Percentiles rank a stretch among this genome's conserved stretches.
These are phyloP conservation scores for Enteromius thamalakanensis DNA, from an alignment of 2,797 vertebrate genomes.

Conservation along the genomic window DNA sequence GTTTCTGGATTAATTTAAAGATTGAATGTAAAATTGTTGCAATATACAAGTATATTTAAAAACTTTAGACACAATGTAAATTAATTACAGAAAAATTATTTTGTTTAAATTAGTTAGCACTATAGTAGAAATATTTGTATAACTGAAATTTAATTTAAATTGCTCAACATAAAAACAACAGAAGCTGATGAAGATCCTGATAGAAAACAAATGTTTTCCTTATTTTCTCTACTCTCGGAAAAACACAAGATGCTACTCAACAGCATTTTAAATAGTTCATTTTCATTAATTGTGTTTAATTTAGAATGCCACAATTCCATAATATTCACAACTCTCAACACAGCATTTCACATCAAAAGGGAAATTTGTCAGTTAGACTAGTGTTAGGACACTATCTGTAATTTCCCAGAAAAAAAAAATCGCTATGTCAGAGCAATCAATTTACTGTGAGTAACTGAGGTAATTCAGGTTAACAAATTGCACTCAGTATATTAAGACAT, in stretches of 20 bases:
- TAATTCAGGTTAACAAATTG: slow-evolving; percentile 4
- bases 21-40: neutral
- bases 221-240: neutral
- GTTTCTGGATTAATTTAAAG: neutral
- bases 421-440: neutral
- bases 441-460: neutral
- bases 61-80: neutral
- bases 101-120: neutral
- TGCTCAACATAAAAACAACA: neutral
- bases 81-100: no score
- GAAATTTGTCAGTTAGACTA: neutral
- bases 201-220: neutral
- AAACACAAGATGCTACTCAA: neutral
- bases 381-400: neutral
- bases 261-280: neutral
- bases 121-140: neutral
- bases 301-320: neutral
- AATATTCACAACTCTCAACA: neutral
- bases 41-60: neutral
- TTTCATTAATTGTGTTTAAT: neutral
- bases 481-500: slow-evolving; percentile 12
- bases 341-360: neutral
- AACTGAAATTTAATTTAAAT: neutral
- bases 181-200: neutral
- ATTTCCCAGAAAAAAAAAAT: neutral